A percentile compares a stretch with the other conserved stretches of the same genome.
These are phyloP conservation scores for Apostichopus parvimensis DNA, from an alignment of 35 echinoderm and acorn worm species.

Conservation along the genomic window DNA sequence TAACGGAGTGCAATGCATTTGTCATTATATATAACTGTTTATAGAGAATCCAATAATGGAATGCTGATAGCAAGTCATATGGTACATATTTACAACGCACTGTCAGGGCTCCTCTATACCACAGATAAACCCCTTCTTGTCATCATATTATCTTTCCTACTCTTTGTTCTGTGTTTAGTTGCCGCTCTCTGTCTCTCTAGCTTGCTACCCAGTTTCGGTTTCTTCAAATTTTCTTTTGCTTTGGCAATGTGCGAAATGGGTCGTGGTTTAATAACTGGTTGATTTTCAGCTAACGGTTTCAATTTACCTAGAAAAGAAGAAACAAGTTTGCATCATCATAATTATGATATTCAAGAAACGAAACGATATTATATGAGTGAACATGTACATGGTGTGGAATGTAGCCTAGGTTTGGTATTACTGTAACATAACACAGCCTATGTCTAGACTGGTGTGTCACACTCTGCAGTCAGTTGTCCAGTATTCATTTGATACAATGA, in stretches of 20 bases:
- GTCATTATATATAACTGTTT: not conserved
- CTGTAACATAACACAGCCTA: too few species aligned
- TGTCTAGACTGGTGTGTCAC: too few species aligned
- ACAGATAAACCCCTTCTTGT: slow-evolving; percentile 59
- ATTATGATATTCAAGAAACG: too few species aligned
- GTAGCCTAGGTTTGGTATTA: too few species aligned
- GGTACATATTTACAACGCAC: slow-evolving; percentile 1
- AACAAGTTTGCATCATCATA: too few species aligned
- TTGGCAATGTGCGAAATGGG: slow-evolving; percentile 45
- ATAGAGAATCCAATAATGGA: not conserved
- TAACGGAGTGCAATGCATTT: too few species aligned
- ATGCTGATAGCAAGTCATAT: not conserved
- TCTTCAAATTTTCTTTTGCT: slow-evolving; percentile 82
- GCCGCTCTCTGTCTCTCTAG: slow-evolving; percentile 57
- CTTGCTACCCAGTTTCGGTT: slow-evolving; percentile 60
- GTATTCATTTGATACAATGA: too few species aligned
- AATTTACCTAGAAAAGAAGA: slow-evolving; percentile 65
- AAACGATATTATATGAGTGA: too few species aligned
- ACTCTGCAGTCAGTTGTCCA: too few species aligned
- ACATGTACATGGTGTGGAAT: too few species aligned
- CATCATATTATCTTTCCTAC: slow-evolving; percentile 64
- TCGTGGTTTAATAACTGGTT: slow-evolving; percentile 24
- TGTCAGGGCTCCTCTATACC: not conserved
- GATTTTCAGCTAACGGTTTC: slow-evolving; percentile 72
- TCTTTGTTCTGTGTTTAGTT: slow-evolving; percentile 45